Base-by-base conservation (phyloP, 53 echinoderm and acorn worm genomes). In the Henricia sp. region DNA sequence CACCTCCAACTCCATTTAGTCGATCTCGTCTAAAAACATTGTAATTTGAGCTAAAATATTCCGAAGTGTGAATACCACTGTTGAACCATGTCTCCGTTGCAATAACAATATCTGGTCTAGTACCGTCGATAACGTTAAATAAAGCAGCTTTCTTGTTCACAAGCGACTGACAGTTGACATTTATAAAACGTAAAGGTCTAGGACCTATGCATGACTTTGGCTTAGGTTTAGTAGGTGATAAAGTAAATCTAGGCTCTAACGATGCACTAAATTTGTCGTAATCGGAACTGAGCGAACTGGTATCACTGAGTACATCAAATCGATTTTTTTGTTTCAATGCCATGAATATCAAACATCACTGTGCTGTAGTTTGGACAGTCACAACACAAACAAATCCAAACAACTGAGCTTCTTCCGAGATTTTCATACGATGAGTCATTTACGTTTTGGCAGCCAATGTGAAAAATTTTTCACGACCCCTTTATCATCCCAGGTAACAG, bases 1-100 rank as follows among this genome's bases (percentile, higher is more conserved):
- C 75, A 24, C 55, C 75, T 53, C 75, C 75, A 26, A 62, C 32
- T 62, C 60, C 63, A 23, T 30, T 25, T 37, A 54, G 59, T 36
- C 82, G 16, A 38, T 80, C 64, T 2, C 63, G 59, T 40, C 82
- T 80, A 43, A 54, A 63, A 6, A 80, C 64, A 38, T 17, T 77
- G 60, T 77, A 77, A 30, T 59, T n/a, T 21, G 78, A 34, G 24
- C 78, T 77, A 39, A 77, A 77, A 37, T 58, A 60, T 40, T 77
- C 78, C 37, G 78, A 27, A 62, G 58, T 25, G 26, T 37, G 20
- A 16, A 80, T 25, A 80, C 82, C 64, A 44, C 26, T 84, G 41
- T 70, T 70, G 10, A 84, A 70, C 84, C 84, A 84, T 33, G 84
- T 84, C 41, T 84, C 84, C 2, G 84, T 84, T 6, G 70, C 70